Percentiles rank a stretch among this genome's conserved stretches.
These are phyloP conservation scores for Eilema depressum DNA, from an alignment of 2,888 invertebrate species.

Conservation along the genomic window DNA sequence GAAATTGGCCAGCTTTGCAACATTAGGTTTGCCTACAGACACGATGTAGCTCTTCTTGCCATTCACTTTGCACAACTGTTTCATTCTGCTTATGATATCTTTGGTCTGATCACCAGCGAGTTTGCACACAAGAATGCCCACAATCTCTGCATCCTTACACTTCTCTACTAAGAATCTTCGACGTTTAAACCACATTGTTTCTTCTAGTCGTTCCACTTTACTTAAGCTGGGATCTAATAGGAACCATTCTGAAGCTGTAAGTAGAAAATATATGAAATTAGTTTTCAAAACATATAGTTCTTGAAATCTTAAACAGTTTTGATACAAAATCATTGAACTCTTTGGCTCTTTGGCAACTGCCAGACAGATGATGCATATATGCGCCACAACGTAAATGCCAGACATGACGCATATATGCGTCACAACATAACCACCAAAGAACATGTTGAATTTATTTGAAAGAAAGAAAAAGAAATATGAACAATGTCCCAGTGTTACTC, in stretches of 20 bases:
- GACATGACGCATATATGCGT: too few relatives aligned
- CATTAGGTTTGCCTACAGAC: conserved; percentile 97
- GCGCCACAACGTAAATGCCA: too few relatives aligned
- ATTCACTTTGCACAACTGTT: conserved; percentile 90
- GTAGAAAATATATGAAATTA: not conserved
- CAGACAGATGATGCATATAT: too few relatives aligned
- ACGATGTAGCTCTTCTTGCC: conserved; percentile 96
- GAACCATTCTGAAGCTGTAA: conserved; percentile 85
- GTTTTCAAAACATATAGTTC: not conserved
- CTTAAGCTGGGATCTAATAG: conserved; percentile 81
- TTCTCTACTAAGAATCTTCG: conserved; percentile 95
- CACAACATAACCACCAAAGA: too few relatives aligned
- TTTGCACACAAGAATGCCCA: conserved; percentile 97
- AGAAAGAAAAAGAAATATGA: too few relatives aligned
- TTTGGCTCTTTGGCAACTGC: too few relatives aligned
- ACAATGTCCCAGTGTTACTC: too few relatives aligned
- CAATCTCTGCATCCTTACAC: conserved; percentile 94
- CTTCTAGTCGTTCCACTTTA: conserved; percentile 73
- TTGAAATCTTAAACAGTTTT: not conserved
- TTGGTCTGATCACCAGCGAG: conserved; percentile 93
- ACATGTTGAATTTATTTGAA: too few relatives aligned
- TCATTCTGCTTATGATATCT: conserved; percentile 91
- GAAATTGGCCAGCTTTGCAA: conserved; percentile 98
- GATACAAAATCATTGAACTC: not conserved
- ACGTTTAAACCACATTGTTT: conserved; percentile 89